These are phyloP conservation scores for Danio albolineatus DNA, from an alignment of 2,797 vertebrate genomes.

Conservation along the genomic window DNA sequence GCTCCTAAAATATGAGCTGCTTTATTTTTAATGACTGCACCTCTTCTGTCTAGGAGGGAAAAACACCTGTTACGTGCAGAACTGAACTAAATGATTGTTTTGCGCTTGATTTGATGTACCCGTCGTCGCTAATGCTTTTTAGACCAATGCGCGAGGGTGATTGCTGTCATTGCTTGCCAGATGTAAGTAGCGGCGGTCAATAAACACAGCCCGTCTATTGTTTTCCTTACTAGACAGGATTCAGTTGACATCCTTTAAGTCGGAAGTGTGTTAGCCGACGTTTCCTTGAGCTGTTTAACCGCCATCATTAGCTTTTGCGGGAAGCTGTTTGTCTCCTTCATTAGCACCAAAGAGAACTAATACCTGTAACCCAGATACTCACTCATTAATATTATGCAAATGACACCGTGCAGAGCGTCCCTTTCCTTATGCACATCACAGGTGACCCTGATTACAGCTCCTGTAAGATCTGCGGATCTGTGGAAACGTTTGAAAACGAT, in stretches of 20 bases:
- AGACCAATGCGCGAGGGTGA: conserved; percentile 18
- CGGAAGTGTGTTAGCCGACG: conserved; percentile 9
- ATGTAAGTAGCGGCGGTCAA: neutral
- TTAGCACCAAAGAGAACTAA: conserved; percentile 59
- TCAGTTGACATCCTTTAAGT: conserved; percentile 5
- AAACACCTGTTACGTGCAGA: conserved; percentile 55
- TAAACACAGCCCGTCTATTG: neutral
- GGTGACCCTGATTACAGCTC: conserved; percentile 49
- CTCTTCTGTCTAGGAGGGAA: conserved; percentile 68
- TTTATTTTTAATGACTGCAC: conserved; percentile 59
- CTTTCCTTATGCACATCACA: conserved; percentile 59
- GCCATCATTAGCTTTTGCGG: conserved; percentile 69
- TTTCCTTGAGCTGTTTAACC: conserved; percentile 43
- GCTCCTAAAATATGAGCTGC: conserved; percentile 61
- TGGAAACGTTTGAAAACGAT: conserved; percentile 44
- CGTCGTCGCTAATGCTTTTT: conserved; percentile 22
- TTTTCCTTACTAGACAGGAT: conserved; percentile 16
- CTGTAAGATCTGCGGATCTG: conserved; percentile 50
- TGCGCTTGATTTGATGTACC: conserved; percentile 38
- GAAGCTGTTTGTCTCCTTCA: conserved; percentile 71
- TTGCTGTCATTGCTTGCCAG: neutral
- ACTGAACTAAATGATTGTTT: conserved; percentile 49
- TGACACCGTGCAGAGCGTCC: conserved; percentile 60
- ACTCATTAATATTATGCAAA: conserved; percentile 77
- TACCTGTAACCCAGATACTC: conserved; percentile 61